Evolutionary conservation across 2,797 vertebrate species (phyloP), one percentile per base, ranked within the genome.

Genomic region (Myripristis murdjan): DNA sequence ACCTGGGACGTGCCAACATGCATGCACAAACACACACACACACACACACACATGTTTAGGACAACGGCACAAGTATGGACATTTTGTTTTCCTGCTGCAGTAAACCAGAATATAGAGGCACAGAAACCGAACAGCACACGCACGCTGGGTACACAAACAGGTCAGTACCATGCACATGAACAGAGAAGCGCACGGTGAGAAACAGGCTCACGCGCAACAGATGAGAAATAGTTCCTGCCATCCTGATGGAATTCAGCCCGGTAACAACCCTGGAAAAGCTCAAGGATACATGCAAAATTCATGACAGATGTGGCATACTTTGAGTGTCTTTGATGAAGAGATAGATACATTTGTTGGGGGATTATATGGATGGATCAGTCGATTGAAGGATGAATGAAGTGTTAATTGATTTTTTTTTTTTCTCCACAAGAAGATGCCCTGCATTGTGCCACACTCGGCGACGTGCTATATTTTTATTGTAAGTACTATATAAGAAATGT

Each of bases 281-380:
- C 56, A 78, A 78, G 55, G 79, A 74, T 75, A 77, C 66, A 75
- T 31, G 76, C 59, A 70, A 77, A 69, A 62, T 77, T 80, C 56
- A 3, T 64, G 55, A 65, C 83, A 88, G 83, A 86, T 87, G 83
- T 80, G 75, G 65, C 52, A 28, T 57, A 58, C 73, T 75, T n/a
- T n/a, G n/a, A n/a, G n/a, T n/a, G n/a, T n/a, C n/a, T n/a, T n/a
- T n/a, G n/a, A n/a, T n/a, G n/a, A n/a, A n/a, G n/a, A n/a, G n/a
- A n/a, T n/a, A n/a, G n/a, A n/a, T n/a, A n/a, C n/a, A n/a, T n/a
- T n/a, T n/a, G n/a, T n/a, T n/a, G n/a, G n/a, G n/a, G n/a, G n/a
- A n/a, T n/a, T n/a, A n/a, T n/a, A n/a, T n/a, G n/a, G n/a, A n/a
- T n/a, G n/a, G n/a, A n/a, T n/a, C n/a, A n/a, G n/a, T n/a, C n/a